phyloP scores from a whole-genome alignment of 2,797 vertebrate species.

The Manis pentadactyla region DNA sequence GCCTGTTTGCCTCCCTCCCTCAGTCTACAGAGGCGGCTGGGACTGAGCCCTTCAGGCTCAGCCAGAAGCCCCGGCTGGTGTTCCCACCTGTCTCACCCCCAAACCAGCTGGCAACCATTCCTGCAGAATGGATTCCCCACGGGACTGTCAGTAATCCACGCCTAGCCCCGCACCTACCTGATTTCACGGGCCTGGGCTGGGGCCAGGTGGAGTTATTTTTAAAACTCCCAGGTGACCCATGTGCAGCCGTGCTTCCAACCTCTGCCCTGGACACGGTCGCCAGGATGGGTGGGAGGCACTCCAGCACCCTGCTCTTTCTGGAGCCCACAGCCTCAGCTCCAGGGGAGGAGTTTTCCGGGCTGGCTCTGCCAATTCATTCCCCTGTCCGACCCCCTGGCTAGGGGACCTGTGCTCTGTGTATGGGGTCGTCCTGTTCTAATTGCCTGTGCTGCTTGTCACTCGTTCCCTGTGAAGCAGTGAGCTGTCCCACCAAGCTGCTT shows the following conservation, averaged over 20 bases:
- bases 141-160: too few species aligned
- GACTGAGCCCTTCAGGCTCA: background rate
- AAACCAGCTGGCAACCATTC: too few species aligned
- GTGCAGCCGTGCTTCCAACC: too few species aligned
- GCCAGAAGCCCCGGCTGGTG: background rate
- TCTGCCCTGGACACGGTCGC: too few species aligned
- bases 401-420: background rate
- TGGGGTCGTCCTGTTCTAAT: background rate
- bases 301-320: background rate
- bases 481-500: rapidly evolving
- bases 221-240: background rate
- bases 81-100: too few species aligned
- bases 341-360: too few species aligned
- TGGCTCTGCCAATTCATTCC: rapidly evolving
- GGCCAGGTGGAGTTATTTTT: background rate
- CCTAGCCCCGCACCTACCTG: background rate
- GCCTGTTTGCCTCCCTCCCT: too few species aligned
- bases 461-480: background rate
- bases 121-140: rapidly evolving
- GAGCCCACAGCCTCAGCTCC: background rate
- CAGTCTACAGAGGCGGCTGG: too few species aligned
- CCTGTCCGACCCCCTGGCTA: rapidly evolving
- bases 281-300: rapidly evolving
- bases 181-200: background rate
- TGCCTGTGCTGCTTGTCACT: rapidly evolving